A percentile compares a stretch with the other conserved stretches of the same genome.
Conservation (phyloP, 2,888 invertebrate species). For the Tyria jacobaeae region DNA sequence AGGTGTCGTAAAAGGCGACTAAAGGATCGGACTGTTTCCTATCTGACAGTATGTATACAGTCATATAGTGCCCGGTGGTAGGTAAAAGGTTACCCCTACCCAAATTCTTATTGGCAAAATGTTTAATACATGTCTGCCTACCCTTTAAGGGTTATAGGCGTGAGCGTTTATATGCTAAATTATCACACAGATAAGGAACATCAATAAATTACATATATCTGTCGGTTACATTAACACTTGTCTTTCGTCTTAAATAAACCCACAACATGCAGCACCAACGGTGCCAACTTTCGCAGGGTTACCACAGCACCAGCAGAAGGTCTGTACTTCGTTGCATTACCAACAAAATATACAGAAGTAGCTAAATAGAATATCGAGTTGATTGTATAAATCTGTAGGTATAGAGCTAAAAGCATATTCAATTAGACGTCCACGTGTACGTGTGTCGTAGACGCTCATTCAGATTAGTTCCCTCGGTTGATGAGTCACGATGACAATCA, state of each 20-base stretch:
- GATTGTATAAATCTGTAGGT: background rate
- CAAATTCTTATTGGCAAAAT: too few relatives aligned
- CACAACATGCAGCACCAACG: background rate
- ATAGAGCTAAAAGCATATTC: background rate
- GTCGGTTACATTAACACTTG: background rate
- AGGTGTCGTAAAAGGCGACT: too few relatives aligned
- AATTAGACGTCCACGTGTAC: slow-evolving; percentile 8
- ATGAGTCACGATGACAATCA: slow-evolving; percentile 6
- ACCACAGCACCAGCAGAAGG: too few relatives aligned
- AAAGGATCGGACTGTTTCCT: too few relatives aligned
- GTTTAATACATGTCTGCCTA: too few relatives aligned
- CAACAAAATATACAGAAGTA: background rate
- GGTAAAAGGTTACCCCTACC: too few relatives aligned
- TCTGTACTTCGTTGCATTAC: background rate
- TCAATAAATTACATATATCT: background rate
- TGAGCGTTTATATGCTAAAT: too few relatives aligned
- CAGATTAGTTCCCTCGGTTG: slow-evolving; percentile 34
- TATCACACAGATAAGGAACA: background rate
- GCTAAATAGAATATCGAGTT: background rate
- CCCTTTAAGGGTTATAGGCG: too few relatives aligned
- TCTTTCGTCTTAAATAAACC: background rate
- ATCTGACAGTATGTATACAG: too few relatives aligned
- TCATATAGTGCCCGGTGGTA: too few relatives aligned
- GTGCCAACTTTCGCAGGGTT: background rate
- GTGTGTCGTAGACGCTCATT: slow-evolving; percentile 17